Conservation (phyloP, 1,140 invertebrate species). For the Brachionus plicatilis region DNA sequence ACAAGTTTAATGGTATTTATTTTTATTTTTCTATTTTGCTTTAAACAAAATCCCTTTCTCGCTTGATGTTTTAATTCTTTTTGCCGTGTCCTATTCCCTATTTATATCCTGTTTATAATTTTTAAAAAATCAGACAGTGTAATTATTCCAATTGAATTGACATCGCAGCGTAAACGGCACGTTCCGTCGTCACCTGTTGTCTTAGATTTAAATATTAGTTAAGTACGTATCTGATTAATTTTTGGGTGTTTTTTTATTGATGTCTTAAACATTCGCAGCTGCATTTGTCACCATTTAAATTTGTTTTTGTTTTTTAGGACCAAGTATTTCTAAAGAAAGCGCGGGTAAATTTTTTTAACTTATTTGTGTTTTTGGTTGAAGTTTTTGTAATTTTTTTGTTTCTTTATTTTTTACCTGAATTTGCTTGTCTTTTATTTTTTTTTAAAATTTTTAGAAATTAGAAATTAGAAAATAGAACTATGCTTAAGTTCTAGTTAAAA, state of each 20-base stretch:
- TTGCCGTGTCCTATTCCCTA: not conserved
- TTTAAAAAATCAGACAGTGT: constrained; percentile 10
- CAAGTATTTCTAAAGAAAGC: not conserved
- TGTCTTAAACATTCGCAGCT: not conserved
- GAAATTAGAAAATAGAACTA: too few relatives aligned
- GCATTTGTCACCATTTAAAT: not conserved
- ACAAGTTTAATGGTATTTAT: constrained; percentile 22
- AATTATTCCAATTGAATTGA: constrained; percentile 17
- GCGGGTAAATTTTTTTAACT: not conserved
- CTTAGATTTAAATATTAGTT: constrained; percentile 3
- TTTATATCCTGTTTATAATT: not conserved
- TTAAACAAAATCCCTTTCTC: constrained; percentile 26
- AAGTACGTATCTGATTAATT: not conserved
- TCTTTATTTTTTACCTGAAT: not conserved
- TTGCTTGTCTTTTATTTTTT: not conserved
- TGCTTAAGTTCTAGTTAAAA: too few relatives aligned
- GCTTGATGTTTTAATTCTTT: not conserved
- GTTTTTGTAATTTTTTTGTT: not conserved
- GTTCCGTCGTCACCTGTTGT: not conserved
- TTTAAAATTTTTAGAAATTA: not conserved
- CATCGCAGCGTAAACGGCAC: not conserved
- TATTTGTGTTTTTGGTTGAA: not conserved
- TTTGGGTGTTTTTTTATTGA: not conserved
- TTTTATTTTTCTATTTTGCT: not conserved
- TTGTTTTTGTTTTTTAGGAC: not conserved